These are phyloP conservation scores for Drosophila setosimentum DNA, from an alignment of 2,888 invertebrate species.

Conservation along the genomic window DNA sequence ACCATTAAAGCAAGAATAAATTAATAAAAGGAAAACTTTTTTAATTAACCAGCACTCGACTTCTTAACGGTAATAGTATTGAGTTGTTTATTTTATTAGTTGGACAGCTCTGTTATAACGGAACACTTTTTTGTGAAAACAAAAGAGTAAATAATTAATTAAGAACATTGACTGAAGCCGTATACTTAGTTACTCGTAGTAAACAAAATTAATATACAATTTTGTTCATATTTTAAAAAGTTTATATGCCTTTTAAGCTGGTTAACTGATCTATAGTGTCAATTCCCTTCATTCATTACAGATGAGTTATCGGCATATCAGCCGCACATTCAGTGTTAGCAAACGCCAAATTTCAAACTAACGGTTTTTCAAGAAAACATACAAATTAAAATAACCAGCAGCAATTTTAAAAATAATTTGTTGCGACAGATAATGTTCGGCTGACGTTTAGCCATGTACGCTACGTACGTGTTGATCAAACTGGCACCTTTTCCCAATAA, in stretches of 20 bases:
- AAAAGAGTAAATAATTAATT: not conserved
- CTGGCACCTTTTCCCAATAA: not conserved
- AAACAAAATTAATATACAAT: not conserved
- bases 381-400: not conserved
- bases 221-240: not conserved
- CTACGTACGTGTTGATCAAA: conserved; percentile 2
- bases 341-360: conserved; percentile 12
- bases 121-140: not conserved
- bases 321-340: conserved; percentile 8
- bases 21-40: not conserved
- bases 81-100: not conserved
- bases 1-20: not conserved
- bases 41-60: not conserved
- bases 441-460: conserved; percentile 5
- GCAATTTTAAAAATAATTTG: not conserved
- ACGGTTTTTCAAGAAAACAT: not conserved
- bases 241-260: not conserved
- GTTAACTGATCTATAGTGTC: not conserved
- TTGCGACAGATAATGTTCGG: conserved; percentile 5
- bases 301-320: not conserved
- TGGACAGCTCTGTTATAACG: not conserved
- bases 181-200: not conserved
- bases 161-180: not conserved
- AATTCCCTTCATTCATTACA: not conserved
- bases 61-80: not conserved